phyloP scores from a whole-genome alignment of 2,113 vertebrate genomes.

The Callorhinus ursinus region DNA sequence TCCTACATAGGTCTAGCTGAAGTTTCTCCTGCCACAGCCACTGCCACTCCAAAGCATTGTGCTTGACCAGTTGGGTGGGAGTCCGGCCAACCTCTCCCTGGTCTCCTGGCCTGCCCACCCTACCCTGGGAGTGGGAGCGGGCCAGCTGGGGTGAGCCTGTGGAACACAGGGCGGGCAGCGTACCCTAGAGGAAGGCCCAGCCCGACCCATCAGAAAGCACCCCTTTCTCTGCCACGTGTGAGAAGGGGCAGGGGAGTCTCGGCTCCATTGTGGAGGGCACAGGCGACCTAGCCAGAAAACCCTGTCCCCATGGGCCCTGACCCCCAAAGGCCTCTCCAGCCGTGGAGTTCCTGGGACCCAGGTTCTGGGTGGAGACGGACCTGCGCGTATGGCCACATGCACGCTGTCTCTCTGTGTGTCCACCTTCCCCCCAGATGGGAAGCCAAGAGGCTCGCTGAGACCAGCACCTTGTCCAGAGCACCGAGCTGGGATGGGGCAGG shows the following conservation, averaged over 20 bases:
- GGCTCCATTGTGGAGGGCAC: background rate
- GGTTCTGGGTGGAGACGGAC: background rate
- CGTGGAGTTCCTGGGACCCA: background rate
- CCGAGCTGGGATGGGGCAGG: background rate
- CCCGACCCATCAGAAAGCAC: background rate
- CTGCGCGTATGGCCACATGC: rapidly evolving
- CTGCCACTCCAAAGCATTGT: rapidly evolving
- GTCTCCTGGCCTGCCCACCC: background rate
- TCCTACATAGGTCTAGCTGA: background rate
- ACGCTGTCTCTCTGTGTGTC: rapidly evolving
- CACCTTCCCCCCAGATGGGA: background rate
- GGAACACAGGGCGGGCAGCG: background rate
- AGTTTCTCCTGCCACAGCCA: background rate
- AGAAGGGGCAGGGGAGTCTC: background rate
- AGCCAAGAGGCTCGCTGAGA: background rate
- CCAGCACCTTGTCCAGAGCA: rapidly evolving
- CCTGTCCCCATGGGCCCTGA: background rate
- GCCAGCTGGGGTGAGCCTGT: background rate
- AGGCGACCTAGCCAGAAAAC: too few relatives aligned
- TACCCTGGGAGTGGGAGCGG: rapidly evolving
- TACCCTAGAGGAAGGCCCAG: background rate
- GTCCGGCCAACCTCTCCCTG: too few relatives aligned
- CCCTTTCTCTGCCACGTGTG: background rate
- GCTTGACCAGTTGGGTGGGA: background rate
- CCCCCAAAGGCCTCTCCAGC: background rate